Conservation (phyloP, 2,797 vertebrate species). For the Gadopsis bispinosus region DNA sequence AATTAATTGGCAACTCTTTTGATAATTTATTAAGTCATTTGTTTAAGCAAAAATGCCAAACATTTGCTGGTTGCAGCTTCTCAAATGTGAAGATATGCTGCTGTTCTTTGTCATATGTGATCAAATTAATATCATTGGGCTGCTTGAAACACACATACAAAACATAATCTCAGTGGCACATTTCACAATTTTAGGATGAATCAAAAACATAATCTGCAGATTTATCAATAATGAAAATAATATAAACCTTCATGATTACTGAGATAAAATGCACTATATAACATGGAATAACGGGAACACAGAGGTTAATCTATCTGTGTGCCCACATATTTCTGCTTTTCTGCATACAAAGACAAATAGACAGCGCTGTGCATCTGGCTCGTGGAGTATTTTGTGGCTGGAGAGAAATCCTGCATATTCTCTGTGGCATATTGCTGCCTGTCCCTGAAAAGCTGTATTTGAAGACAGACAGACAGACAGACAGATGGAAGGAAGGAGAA, state of each 20-base stretch:
- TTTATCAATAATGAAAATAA: not conserved
- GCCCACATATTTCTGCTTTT: slow-evolving; percentile 23
- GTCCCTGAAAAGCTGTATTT: slow-evolving; percentile 21
- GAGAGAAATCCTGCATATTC: slow-evolving; percentile 44
- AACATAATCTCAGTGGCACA: not conserved
- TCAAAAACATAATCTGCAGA: not conserved
- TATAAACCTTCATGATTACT: slow-evolving; percentile 19
- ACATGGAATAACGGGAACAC: slow-evolving; percentile 23
- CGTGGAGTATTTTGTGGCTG: slow-evolving; percentile 21
- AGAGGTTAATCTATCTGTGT: slow-evolving; percentile 16
- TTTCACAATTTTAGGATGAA: not conserved
- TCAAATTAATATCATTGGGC: not conserved
- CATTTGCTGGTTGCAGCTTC: not conserved
- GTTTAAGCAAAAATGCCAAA: not conserved
- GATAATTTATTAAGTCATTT: not conserved
- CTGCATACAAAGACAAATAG: slow-evolving; percentile 15
- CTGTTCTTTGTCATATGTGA: not conserved
- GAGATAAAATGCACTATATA: slow-evolving; percentile 21
- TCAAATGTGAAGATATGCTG: not conserved
- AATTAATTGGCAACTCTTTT: not conserved
- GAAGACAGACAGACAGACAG: slow-evolving; percentile 28
- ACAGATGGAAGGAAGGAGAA: slow-evolving; percentile 8
- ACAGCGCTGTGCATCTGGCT: slow-evolving; percentile 17
- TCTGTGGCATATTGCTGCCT: slow-evolving; percentile 23
- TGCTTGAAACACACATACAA: not conserved